phyloP scores from a whole-genome alignment of 2,797 vertebrate genomes.

The Gadopsis bispinosus region DNA sequence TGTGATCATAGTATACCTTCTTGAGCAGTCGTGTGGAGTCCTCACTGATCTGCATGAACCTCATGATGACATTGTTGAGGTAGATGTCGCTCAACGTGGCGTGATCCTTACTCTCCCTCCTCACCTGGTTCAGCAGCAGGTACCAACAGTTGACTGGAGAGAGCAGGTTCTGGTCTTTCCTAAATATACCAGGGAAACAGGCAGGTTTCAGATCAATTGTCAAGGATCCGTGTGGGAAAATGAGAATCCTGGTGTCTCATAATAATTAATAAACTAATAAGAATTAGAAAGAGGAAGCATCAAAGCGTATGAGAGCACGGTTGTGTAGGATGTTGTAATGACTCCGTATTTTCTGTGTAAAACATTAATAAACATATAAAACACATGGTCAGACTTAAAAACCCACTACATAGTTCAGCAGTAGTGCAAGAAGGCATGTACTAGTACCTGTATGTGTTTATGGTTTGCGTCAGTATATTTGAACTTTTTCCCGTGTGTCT shows the following conservation, averaged over 20 bases:
- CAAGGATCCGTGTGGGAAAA: not conserved
- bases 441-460: not conserved
- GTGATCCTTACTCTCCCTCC: slow-evolving; percentile 98
- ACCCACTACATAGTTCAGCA: no score
- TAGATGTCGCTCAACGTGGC: slow-evolving; percentile 98
- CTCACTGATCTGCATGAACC: slow-evolving; percentile 99
- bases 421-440: not conserved
- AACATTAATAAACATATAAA: not conserved
- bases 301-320: not conserved
- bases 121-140: slow-evolving; percentile 97
- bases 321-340: not conserved
- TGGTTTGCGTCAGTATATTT: not conserved
- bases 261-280: no score
- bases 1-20: slow-evolving; percentile 86
- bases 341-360: not conserved
- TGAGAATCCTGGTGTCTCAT: not conserved
- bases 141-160: slow-evolving; percentile 99
- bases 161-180: slow-evolving; percentile 98
- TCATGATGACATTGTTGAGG: slow-evolving; percentile 99
- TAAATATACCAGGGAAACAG: slow-evolving; percentile 60
- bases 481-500: slow-evolving; percentile 1
- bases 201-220: not conserved
- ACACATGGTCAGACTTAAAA: not conserved
- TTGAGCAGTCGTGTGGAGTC: slow-evolving; percentile 97
- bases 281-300: not conserved